Base-by-base conservation (phyloP, 2,113 vertebrate genomes). In the Notiomystis cincta region DNA sequence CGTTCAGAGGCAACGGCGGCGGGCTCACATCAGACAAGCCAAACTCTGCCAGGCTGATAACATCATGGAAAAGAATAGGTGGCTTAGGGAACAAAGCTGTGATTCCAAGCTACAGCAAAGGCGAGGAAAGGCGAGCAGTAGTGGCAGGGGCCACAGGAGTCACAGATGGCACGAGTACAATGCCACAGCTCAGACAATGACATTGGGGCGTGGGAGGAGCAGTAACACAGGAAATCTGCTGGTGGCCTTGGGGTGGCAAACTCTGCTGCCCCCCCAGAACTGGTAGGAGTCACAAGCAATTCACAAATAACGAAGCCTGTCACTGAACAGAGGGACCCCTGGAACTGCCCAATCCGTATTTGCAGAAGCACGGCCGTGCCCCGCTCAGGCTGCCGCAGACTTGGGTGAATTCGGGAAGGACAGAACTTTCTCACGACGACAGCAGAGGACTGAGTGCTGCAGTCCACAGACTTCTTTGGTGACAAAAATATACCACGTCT, bases 151-250 rank as follows among this genome's bases (percentile, higher is more conserved):
- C 73, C 40, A 44, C 7, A 1, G 13, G 38, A 78, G 65, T 56
- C 73, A 87, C 77, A 95, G 94, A 95, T 90, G 91, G 94, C 84
- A 94, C 37, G 42, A 20, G 31, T 5, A 87, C 81, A 94, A 89
- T n/a, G 91, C 44, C 73, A 31, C 62, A 17, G 45, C 53, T 82
- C 82, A 44, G 47, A 89, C 51, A 47, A 62, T 1, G 19, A 25
- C 54, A 25, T 1, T 54, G 0, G 4, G 83, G 47, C 38, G 3
- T 0, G 1, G 31, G 31, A 75, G 66, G 23, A 70, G 61, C 1
- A n/a, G 2, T 13, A 61, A 76, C 37, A 30, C 1, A 31, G 40
- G 18, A 48, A 84, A 61, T 6, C 12, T 23, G 23, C 48, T 33
- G 70, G 87, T 72, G 40, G 24, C 48, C 44, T 44, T 42, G 35